These are phyloP conservation scores for Diaperis boleti DNA, from an alignment of 2,888 invertebrate genomes.

Conservation along the genomic window DNA sequence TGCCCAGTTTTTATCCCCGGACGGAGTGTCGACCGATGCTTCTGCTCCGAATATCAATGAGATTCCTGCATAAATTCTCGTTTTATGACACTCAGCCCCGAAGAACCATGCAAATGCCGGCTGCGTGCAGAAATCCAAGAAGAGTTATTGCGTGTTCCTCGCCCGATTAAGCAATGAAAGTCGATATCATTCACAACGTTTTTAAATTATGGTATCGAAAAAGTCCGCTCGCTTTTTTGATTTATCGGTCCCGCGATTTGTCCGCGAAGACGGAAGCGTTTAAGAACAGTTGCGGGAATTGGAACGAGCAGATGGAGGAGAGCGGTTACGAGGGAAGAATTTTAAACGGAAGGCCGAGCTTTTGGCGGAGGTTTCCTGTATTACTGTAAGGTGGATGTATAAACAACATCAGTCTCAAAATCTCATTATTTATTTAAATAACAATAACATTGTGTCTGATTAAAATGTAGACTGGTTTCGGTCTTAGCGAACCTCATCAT, in stretches of 20 bases:
- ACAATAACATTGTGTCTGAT: too few species aligned
- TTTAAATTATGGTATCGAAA: background rate
- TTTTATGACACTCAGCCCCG: background rate
- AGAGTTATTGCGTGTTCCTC: background rate
- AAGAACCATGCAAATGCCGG: background rate
- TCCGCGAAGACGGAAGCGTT: background rate
- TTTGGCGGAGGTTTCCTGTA: too few species aligned
- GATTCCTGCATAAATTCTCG: conserved; percentile 4
- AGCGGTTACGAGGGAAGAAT: background rate
- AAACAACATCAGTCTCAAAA: too few species aligned
- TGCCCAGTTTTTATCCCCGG: too few species aligned
- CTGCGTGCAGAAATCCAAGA: background rate
- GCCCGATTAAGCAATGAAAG: background rate
- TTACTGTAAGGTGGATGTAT: too few species aligned
- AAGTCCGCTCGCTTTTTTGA: background rate
- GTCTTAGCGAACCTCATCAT: too few species aligned
- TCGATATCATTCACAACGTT: background rate
- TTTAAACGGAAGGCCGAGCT: too few species aligned
- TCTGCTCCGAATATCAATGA: conserved; percentile 6
- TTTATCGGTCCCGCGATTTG: background rate
- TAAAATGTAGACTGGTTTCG: too few species aligned
- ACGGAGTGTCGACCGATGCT: too few species aligned
- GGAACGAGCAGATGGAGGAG: conserved; percentile 4
- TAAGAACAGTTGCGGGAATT: conserved; percentile 1
- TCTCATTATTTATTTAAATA: too few species aligned